These are phyloP conservation scores for Vireo griseus DNA, from an alignment of 2,797 vertebrate genomes.

Conservation along the genomic window DNA sequence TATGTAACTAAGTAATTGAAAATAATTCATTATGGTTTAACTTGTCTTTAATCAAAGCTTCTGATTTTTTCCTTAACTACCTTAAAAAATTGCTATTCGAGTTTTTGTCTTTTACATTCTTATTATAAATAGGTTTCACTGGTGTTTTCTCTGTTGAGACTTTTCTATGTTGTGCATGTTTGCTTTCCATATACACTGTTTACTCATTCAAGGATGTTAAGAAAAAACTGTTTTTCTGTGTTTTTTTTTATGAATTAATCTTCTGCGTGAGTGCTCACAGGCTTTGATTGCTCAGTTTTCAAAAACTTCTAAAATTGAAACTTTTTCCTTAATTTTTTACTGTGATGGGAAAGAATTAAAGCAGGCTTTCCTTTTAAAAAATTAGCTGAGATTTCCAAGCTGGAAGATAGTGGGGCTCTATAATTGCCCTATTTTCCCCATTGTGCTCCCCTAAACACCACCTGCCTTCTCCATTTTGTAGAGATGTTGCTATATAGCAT, in stretches of 20 bases:
- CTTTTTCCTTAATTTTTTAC: neutral
- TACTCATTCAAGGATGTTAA: neutral
- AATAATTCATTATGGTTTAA: neutral
- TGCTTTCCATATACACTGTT: neutral
- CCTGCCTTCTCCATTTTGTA: neutral
- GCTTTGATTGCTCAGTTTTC: neutral
- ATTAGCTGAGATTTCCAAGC: neutral
- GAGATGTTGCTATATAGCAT: neutral
- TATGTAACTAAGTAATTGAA: neutral
- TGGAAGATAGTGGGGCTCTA: neutral
- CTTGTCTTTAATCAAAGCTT: neutral
- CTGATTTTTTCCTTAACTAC: neutral
- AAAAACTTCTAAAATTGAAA: neutral
- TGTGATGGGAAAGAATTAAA: neutral
- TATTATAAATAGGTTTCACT: neutral
- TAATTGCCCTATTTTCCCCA: neutral
- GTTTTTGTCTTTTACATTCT: neutral
- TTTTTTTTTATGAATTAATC: conserved; percentile 2
- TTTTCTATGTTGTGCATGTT: rapidly evolving
- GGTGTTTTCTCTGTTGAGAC: neutral
- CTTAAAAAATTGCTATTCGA: neutral
- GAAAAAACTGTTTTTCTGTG: neutral
- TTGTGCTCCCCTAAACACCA: neutral
- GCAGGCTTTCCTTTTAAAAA: neutral
- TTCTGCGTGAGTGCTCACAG: neutral